Evolutionary conservation across 1,140 invertebrate species (phyloP), one percentile per base, ranked within the genome.

Genomic region (Dysdera silvatica): DNA sequence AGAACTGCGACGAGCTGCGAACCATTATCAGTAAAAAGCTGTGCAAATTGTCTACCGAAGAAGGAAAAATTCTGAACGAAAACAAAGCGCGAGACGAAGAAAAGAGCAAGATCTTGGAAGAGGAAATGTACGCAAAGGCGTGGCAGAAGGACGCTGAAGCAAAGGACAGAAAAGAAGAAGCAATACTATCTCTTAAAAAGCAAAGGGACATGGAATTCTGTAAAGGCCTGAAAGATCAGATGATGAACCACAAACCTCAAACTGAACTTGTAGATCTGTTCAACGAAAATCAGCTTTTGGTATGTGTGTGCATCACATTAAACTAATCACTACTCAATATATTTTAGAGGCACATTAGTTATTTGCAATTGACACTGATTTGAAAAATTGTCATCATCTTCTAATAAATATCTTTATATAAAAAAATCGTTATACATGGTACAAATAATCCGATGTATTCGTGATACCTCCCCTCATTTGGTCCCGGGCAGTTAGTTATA

Each of bases 1-100:
- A n/a, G 2, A 63, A 63, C 29, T 63, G 61, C 24, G 53, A 63
- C 14, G 61, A 63, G 26, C 26, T 63, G 5, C 29, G 61, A 20
- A 37, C 31, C 2, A 16, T 29, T 23, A 14, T 56, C 29, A 63
- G 61, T 28, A 18, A 29, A 16, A 55, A 56, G 29, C 28, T 56
- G 7, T 26, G 29, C 8, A 10, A 8, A 0, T 8, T 29, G 12
- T 40, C 24, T 0, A 45, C 32, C 0, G 43, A 56, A 24, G 61
- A 63, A 5, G 61, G 52, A 5, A 45, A 47, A 1, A 16, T 7
- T 0, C 14, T 49, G 0, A 2, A 14, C 4, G 20, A 16, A 7
- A 53, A 63, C 14, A 48, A 20, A 45, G 6, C 16, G 32, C 6
- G 10, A 5, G 53, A 26, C 2, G 33, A 18, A 0, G 8, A n/a